A percentile compares a stretch with the other conserved stretches of the same genome.
Evolutionary conservation across 2,888 invertebrate genomes (phyloP).

Genomic region (Macrostomum cliftonense): DNA sequence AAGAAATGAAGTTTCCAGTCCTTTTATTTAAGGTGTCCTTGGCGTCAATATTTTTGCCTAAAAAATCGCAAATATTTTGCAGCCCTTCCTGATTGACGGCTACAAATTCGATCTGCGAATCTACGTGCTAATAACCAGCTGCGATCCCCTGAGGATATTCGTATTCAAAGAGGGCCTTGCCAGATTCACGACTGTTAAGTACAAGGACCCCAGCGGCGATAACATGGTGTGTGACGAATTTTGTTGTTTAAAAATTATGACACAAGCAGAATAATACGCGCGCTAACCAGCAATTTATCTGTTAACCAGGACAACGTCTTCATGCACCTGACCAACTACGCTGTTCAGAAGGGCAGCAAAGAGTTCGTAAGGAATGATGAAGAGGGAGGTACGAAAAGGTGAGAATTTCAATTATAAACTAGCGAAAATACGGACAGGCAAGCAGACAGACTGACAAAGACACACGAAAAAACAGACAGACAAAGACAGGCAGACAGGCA

Average conservation of each 20-base stretch:
- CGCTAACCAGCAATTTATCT: background rate
- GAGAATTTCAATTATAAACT: slow-evolving; percentile 11
- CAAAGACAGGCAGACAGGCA: background rate
- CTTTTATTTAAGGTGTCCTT: too few relatives aligned
- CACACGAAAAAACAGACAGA: background rate
- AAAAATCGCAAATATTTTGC: too few relatives aligned
- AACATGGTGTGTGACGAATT: slow-evolving; percentile 46
- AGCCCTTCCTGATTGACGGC: slow-evolving; percentile 70
- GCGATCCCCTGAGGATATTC: slow-evolving; percentile 69
- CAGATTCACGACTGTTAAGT: slow-evolving; percentile 68
- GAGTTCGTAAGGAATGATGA: slow-evolving; percentile 65
- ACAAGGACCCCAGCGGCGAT: slow-evolving; percentile 58
- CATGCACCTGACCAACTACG: slow-evolving; percentile 85
- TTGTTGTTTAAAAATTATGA: too few relatives aligned
- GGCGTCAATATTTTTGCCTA: too few relatives aligned
- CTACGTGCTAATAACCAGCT: slow-evolving; percentile 68
- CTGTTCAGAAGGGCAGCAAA: slow-evolving; percentile 70
- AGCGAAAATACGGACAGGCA: background rate
- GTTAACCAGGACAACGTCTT: slow-evolving; percentile 50
- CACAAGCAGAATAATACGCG: too few relatives aligned
- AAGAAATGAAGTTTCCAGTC: too few relatives aligned
- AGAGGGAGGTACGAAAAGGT: slow-evolving; percentile 65
- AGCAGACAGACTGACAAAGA: background rate
- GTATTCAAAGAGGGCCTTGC: slow-evolving; percentile 76
- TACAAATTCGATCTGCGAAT: slow-evolving; percentile 77